Conservation (phyloP, 2,888 invertebrate genomes). For the Amiota minor region DNA sequence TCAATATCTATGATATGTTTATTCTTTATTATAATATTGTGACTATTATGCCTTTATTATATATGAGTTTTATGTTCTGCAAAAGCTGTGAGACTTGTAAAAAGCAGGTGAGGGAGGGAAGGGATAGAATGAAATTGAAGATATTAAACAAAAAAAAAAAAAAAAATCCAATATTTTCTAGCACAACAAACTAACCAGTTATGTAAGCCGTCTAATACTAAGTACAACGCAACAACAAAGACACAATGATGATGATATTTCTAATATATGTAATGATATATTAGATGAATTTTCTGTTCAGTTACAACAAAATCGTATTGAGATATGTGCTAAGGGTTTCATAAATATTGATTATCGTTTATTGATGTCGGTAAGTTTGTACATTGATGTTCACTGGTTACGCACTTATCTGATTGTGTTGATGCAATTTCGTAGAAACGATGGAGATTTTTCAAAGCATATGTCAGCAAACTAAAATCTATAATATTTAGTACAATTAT, state of each 20-base stretch:
- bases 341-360: conserved; percentile 11
- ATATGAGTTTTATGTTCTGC: not conserved
- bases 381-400: conserved; percentile 15
- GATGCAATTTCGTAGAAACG: conserved; percentile 19
- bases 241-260: not conserved
- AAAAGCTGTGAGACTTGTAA: conserved; percentile 12
- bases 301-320: conserved; percentile 22
- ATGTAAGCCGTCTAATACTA: not conserved
- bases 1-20: not conserved
- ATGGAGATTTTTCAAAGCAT: not conserved
- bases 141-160: not conserved
- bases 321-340: conserved; percentile 20
- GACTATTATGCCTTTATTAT: not conserved
- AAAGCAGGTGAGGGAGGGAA: not conserved
- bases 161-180: not conserved
- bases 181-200: not conserved
- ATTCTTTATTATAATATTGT: not conserved
- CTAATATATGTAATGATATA: conserved; percentile 29
- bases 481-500: no score
- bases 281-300: conserved; percentile 28
- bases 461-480: not conserved
- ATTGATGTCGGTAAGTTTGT: conserved; percentile 19
- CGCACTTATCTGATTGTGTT: conserved; percentile 10
- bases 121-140: not conserved
- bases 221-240: not conserved